Conservation (phyloP, 2,797 vertebrate species). For the Bryconaethiops microstoma region DNA sequence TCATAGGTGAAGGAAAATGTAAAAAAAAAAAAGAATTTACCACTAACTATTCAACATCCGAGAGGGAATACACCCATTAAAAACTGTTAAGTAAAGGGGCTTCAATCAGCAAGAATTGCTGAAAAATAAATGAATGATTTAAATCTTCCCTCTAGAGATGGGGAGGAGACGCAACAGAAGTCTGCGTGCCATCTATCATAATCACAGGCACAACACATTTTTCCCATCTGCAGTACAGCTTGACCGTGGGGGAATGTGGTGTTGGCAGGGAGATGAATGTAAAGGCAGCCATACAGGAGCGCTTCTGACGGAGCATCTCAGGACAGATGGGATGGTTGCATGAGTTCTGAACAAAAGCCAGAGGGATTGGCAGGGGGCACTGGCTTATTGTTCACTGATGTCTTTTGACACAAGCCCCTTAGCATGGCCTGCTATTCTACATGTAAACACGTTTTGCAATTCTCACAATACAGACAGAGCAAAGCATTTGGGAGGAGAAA, state of each 20-base stretch:
- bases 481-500: constrained; percentile 26
- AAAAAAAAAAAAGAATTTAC: constrained; percentile 19
- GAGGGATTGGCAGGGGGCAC: constrained; percentile 52
- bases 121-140: constrained; percentile 27
- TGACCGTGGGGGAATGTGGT: constrained; percentile 50
- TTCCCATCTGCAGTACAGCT: constrained; percentile 56
- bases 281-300: constrained; percentile 53
- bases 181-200: constrained; percentile 47
- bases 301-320: constrained; percentile 52
- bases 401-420: constrained; percentile 53
- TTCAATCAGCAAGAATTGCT: constrained; percentile 37
- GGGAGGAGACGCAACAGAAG: constrained; percentile 45
- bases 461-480: constrained; percentile 9
- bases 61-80: not conserved
- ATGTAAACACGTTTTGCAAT: constrained; percentile 45
- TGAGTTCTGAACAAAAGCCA: constrained; percentile 60
- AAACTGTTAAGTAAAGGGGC: constrained; percentile 25
- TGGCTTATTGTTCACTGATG: constrained; percentile 58
- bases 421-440: constrained; percentile 47
- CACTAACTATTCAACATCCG: constrained; percentile 1
- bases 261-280: constrained; percentile 58
- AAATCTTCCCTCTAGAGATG: constrained; percentile 31
- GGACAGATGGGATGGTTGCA: constrained; percentile 62
- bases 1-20: too few species aligned
- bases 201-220: constrained; percentile 55